A percentile compares a stretch with the other conserved stretches of the same genome.
phyloP scores from a whole-genome alignment of 1,140 invertebrate species.

The Aphis gossypii region DNA sequence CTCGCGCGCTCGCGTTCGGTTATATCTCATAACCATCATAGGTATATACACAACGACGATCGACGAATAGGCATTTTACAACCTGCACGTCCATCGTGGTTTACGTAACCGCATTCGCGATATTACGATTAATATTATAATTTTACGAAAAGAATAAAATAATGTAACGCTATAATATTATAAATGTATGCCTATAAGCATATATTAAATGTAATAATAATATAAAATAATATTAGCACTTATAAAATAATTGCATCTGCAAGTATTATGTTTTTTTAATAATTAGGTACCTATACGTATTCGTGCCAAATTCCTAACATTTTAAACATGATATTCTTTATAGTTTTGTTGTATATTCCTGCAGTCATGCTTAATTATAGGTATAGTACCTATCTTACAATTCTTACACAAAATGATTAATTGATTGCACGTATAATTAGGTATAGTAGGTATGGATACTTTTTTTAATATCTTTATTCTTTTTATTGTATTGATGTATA shows the following conservation, averaged over 20 bases:
- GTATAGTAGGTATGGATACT: too few relatives aligned
- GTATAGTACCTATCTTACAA: too few relatives aligned
- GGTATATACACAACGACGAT: background rate
- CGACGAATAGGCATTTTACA: background rate
- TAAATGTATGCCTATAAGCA: background rate
- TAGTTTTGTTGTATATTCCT: too few relatives aligned
- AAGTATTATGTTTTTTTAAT: background rate
- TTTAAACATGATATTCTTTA: too few relatives aligned
- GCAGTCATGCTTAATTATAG: too few relatives aligned
- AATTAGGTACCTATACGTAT: too few relatives aligned
- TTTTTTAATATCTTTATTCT: too few relatives aligned
- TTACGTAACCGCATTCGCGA: background rate
- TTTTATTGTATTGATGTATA: too few relatives aligned
- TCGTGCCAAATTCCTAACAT: too few relatives aligned
- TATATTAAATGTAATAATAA: background rate
- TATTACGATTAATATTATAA: background rate
- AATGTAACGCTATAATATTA: background rate
- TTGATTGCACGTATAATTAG: too few relatives aligned
- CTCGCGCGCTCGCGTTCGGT: background rate
- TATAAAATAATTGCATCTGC: background rate
- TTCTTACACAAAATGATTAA: too few relatives aligned
- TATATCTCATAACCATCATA: background rate
- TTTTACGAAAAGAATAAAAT: background rate
- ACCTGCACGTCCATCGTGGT: background rate
- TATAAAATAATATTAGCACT: background rate